Base-by-base conservation (phyloP, 2,797 vertebrate genomes). In the Fundulus diaphanus region DNA sequence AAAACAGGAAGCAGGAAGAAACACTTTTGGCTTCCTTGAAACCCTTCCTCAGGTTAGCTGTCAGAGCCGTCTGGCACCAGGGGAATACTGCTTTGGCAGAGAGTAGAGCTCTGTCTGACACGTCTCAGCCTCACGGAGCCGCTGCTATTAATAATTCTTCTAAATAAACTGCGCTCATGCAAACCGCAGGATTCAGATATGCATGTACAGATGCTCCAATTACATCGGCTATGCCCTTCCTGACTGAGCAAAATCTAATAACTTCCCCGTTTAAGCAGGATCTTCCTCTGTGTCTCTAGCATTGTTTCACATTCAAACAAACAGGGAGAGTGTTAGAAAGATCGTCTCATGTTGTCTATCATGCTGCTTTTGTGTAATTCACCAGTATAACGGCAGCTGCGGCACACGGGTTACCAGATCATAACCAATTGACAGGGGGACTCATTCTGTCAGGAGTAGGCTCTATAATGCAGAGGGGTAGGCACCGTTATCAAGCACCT, bases 61-160 rank as follows among this genome's bases (percentile, higher is more conserved):
- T 93, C 92, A 91, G 90, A 8, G 82, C 52, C 78, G 80, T 76
- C 82, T 70, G n/a, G 82, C 75, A 69, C 82, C 85, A 7, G 80
- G 91, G 93, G 93, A 93, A 92, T 92, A 90, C 87, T 87, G 84
- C 88, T 79, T 79, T 73, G 80, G 80, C 88, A 88, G 88, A 85
- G 71, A 77, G 85, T 72, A 74, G 85, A 88, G 89, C 87, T 78
- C 75, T 82, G 74, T 13, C 84, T 87, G 91, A 93, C 91, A 92
- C 81, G 74, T 86, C 81, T 84, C 80, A 84, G 87, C 84, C 82
- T 92, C 88, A 81, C 84, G 80, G 82, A 86, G 79, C 87, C 65
- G 87, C 76, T 73, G 6, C 92, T 92, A 88, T 88, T 91, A 87
- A 92, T 89, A 90, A 79, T 88, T 76, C 80, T 20, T 74, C 84